These are phyloP conservation scores for Morpho deidamia DNA, from an alignment of 2,888 invertebrate species.

Conservation along the genomic window DNA sequence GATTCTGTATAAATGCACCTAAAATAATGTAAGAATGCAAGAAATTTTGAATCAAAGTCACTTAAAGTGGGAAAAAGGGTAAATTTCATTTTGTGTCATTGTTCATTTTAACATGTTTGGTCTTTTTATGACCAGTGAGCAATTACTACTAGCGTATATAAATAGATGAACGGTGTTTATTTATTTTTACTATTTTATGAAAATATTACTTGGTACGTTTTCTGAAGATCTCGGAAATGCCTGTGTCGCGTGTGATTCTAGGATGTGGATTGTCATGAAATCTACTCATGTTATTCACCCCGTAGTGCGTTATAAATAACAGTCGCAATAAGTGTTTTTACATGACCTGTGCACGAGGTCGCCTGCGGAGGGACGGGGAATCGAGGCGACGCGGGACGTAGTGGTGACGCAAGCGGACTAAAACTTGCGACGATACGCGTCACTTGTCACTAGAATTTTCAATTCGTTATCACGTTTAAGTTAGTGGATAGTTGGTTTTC, in stretches of 20 bases:
- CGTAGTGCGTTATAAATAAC: slow-evolving; percentile 9
- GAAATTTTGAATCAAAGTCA: too few relatives aligned
- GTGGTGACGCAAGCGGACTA: slow-evolving; percentile 45
- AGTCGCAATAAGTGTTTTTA: slow-evolving; percentile 33
- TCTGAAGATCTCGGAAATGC: background rate
- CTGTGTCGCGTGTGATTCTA: background rate
- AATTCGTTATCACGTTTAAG: background rate
- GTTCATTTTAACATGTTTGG: too few relatives aligned
- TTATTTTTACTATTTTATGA: too few relatives aligned
- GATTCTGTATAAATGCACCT: too few relatives aligned
- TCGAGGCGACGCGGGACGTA: slow-evolving; percentile 19
- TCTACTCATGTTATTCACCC: slow-evolving; percentile 13
- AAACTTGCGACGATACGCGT: slow-evolving; percentile 21
- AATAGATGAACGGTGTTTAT: too few relatives aligned
- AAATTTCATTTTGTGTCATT: too few relatives aligned
- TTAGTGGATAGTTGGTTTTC: too few relatives aligned
- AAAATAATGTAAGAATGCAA: too few relatives aligned
- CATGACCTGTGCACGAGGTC: slow-evolving; percentile 50
- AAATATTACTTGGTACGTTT: too few relatives aligned
- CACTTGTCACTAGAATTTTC: background rate
- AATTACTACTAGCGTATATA: too few relatives aligned
- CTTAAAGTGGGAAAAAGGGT: too few relatives aligned
- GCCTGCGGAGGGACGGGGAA: slow-evolving; percentile 9
- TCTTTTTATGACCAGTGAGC: too few relatives aligned
- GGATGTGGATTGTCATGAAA: background rate